These are phyloP conservation scores for Dicroscelio sp. DNA, from an alignment of 2,888 invertebrate genomes.

Conservation along the genomic window DNA sequence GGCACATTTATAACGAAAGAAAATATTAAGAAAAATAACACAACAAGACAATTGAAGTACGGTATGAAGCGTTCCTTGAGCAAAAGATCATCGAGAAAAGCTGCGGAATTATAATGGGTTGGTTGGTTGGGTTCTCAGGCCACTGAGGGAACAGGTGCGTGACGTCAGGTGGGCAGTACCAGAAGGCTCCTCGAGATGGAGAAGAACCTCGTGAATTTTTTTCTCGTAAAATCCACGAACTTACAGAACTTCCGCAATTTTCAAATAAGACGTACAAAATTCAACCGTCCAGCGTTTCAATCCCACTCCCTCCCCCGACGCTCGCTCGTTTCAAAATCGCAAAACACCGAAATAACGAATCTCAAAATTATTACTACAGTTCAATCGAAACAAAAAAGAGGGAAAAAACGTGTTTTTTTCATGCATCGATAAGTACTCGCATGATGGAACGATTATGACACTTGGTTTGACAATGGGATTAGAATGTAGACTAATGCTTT, in stretches of 20 bases:
- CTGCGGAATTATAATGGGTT: constrained; percentile 89
- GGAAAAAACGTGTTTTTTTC: no score
- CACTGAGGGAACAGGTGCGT: constrained; percentile 90
- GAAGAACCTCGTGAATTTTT: constrained; percentile 85
- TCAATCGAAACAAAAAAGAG: no score
- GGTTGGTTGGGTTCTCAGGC: constrained; percentile 88
- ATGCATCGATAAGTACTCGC: no score
- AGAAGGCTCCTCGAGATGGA: constrained; percentile 88
- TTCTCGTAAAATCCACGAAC: constrained; percentile 82
- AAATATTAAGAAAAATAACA: constrained; percentile 71
- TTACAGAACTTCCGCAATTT: constrained; percentile 81
- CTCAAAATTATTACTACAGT: no score
- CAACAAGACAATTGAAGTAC: constrained; percentile 84
- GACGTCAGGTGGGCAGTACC: constrained; percentile 91
- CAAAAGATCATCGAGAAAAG: constrained; percentile 88
- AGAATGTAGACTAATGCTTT: constrained; percentile 61
- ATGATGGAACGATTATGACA: no score
- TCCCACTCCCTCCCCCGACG: no score
- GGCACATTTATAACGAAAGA: not conserved
- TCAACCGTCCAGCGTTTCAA: no score
- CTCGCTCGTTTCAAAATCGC: no score
- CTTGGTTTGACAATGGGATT: constrained; percentile 83
- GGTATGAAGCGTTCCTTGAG: constrained; percentile 87
- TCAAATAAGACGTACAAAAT: constrained; percentile 64
- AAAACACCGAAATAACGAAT: no score